A percentile compares a stretch with the other conserved stretches of the same genome.
Evolutionary conservation across 1,140 invertebrate species (phyloP).

Genomic region (Philopotamus ludificatus): DNA sequence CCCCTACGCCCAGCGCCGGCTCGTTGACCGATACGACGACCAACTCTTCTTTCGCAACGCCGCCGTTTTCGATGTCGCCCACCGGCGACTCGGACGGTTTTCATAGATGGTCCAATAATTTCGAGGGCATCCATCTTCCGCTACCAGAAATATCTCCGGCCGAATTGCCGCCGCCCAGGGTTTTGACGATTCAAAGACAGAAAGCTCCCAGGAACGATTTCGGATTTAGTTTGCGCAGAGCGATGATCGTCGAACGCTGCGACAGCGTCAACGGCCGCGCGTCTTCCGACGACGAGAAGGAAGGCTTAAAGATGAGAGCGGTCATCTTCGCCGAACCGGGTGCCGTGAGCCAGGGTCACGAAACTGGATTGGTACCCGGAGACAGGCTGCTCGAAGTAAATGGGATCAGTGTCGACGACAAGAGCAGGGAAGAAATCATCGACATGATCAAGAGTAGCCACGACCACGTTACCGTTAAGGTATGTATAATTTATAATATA

Average conservation of each 20-base stretch:
- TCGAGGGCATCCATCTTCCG: constrained; percentile 73
- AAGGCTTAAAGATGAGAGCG: constrained; percentile 63
- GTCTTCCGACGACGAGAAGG: constrained; percentile 44
- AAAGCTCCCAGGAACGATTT: constrained; percentile 87
- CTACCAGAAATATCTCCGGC: constrained; percentile 76
- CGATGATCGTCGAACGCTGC: constrained; percentile 71
- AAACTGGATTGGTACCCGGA: constrained; percentile 86
- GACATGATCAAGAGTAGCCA: constrained; percentile 87
- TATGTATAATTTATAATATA: constrained; percentile 55
- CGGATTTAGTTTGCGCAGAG: constrained; percentile 89
- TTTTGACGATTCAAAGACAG: constrained; percentile 76
- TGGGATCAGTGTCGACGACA: constrained; percentile 78
- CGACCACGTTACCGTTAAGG: constrained; percentile 81
- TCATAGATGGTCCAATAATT: constrained; percentile 69
- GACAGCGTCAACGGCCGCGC: constrained; percentile 46
- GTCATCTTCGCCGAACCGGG: constrained; percentile 93
- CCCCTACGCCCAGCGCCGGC: constrained; percentile 76
- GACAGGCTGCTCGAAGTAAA: constrained; percentile 92
- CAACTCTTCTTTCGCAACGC: constrained; percentile 80
- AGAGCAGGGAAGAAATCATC: constrained; percentile 87
- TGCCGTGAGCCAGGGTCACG: constrained; percentile 70
- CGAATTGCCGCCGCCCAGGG: constrained; percentile 71
- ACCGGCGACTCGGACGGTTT: constrained; percentile 81
- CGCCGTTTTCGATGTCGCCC: constrained; percentile 78
- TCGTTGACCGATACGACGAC: constrained; percentile 79